Evolutionary conservation across 2,113 vertebrate genomes (phyloP), one percentile per base, ranked within the genome.

Genomic region (Equus quagga): DNA sequence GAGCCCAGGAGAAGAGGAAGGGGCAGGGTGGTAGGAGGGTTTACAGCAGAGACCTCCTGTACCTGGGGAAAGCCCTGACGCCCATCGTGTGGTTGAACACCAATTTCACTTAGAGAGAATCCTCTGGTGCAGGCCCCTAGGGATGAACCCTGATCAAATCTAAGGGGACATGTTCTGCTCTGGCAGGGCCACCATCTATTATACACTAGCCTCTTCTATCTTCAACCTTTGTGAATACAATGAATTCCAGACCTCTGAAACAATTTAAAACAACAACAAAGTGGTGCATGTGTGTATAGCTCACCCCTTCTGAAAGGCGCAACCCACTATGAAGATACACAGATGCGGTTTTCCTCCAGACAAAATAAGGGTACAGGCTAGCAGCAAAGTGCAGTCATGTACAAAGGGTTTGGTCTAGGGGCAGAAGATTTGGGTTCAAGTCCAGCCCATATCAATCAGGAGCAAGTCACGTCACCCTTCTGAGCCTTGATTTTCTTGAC

Each of bases 21-120:
- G 4, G 6, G 0, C 1, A 54, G 36, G 44, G 17, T 2, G 1
- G 31, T 8, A 73, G 19, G 0, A 1, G 11, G 23, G 14, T 14
- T 58, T 11, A 75, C 1, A 72, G 24, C 1, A 46, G 21, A 58
- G 58, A 60, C 6, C 44, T 46, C 69, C 2, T 17, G 8, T 41
- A 19, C 13, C 14, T 46, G 15, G 2, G 24, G 26, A 64, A 17
- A 80, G 44, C 33, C 81, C 54, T 58, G 21, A 4, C 36, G 28
- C 15, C 6, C 7, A 3, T 13, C 3, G 0, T 10, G 8, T 24
- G 33, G 51, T 2, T 44, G 41, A 41, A 28, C 26, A 41, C 7
- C 31, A 3, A 64, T 2, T 72, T 15, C 4, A 26, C 64, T 19
- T 7, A 69, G 5, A 28, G 13, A 80, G 14, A 33, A 31, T 31